Evolutionary conservation across 1,140 invertebrate genomes (phyloP), one percentile per base, ranked within the genome.

Genomic region (Meloidogyne exigua): DNA sequence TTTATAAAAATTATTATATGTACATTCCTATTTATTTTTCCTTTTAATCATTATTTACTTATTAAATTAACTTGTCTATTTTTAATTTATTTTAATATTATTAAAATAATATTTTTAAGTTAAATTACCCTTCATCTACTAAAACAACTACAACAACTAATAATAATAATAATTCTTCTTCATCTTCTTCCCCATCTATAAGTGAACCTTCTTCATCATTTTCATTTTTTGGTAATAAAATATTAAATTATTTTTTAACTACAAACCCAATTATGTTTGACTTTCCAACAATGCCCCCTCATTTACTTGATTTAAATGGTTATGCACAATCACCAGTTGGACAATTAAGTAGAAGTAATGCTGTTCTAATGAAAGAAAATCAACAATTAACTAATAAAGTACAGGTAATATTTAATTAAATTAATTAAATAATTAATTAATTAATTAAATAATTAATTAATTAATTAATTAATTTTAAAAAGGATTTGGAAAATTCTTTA

Each of bases 281-380:
- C 72, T 73, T 73, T 11, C 72, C 72, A 11, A 36, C 66, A 18
- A 23, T 68, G 13, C 28, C 28, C n/a, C 39, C 66, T 32, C 18
- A 62, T 18, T 73, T 32, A 23, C 72, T 36, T 1, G 57, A 65
- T 36, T 13, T 21, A 4, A 65, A 42, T 7, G 21, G 39, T 21
- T 73, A 64, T 32, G 72, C 72, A 11, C 36, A 57, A 44, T 73
- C 72, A 36, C 42, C 76, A 1, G 63, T 80, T 71, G 42, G 78
- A 49, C 78, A 80, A 57, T 25, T 80, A 68, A 80, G 74, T 32
- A 62, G 42, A 57, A 63, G 72, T 49, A 80, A 80, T 57, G 63
- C 78, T 39, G 76, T 80, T 26, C 44, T 80, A 26, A 73, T 81
- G 68, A 44, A 73, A 23, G 78, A 80, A 36, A 80, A 80, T 42